Percentiles rank a stretch among this genome's conserved stretches.
Evolutionary conservation across 2,797 vertebrate genomes (phyloP).

Genomic region (Dendrocincla tyrannina): DNA sequence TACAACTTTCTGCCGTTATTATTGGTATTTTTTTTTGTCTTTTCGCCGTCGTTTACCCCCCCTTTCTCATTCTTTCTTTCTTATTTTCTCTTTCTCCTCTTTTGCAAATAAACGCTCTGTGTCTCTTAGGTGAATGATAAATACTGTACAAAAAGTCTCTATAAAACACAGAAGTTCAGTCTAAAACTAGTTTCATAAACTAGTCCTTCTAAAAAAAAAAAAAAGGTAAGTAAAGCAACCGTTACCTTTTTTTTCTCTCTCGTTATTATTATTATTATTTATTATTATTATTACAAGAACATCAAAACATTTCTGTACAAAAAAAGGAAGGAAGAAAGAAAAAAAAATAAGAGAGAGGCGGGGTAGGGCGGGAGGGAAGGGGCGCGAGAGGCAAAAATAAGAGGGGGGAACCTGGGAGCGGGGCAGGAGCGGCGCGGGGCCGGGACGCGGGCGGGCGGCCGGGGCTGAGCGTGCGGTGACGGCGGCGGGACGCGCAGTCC

Average conservation of each 20-base stretch:
- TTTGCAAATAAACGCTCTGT: slow-evolving; percentile 74
- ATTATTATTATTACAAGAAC: slow-evolving; percentile 80
- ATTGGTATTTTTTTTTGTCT: background rate
- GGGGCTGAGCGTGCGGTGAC: background rate
- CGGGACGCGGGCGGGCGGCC: background rate
- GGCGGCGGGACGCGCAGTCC: slow-evolving; percentile 7
- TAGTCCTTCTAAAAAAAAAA: slow-evolving; percentile 62
- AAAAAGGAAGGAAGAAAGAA: slow-evolving; percentile 74
- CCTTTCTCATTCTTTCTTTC: background rate
- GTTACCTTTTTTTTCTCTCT: slow-evolving; percentile 54
- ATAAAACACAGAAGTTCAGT: slow-evolving; percentile 82
- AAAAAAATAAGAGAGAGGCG: background rate
- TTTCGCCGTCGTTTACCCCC: background rate
- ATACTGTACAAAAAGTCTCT: slow-evolving; percentile 84
- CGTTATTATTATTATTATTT: slow-evolving; percentile 67
- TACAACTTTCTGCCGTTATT: slow-evolving; percentile 37
- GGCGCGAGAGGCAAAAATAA: background rate
- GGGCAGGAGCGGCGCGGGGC: background rate
- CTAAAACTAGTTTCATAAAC: slow-evolving; percentile 75
- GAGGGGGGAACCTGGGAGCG: background rate
- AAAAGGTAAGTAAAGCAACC: slow-evolving; percentile 74
- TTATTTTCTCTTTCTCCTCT: slow-evolving; percentile 21
- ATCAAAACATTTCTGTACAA: slow-evolving; percentile 90
- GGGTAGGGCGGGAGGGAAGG: background rate
- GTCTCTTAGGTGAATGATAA: slow-evolving; percentile 74